These are phyloP conservation scores for Julus scandinavius DNA, from an alignment of 2,888 invertebrate species.

Conservation along the genomic window DNA sequence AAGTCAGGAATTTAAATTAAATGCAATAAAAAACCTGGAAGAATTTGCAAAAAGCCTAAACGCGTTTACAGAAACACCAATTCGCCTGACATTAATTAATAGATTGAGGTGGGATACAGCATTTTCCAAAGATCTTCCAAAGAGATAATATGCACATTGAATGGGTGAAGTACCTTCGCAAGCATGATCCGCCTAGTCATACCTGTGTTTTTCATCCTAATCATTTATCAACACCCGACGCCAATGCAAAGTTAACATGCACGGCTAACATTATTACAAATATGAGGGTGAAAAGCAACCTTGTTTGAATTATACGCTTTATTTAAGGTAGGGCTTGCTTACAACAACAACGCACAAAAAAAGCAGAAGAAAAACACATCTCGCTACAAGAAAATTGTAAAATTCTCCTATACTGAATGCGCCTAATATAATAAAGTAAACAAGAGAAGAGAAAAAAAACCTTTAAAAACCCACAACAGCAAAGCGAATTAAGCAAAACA, in stretches of 20 bases:
- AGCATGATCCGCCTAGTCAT: constrained; percentile 33
- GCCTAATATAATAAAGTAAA: constrained; percentile 16
- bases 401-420: not conserved
- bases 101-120: constrained; percentile 23
- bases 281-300: constrained; percentile 17
- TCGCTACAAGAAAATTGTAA: not conserved
- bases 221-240: constrained; percentile 19
- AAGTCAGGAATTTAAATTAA: constrained; percentile 5
- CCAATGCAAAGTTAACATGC: not conserved
- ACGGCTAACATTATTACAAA: not conserved
- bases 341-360: not conserved
- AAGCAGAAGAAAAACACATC: not conserved
- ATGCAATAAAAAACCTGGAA: not conserved
- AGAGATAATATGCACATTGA: constrained; percentile 11
- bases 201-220: not conserved
- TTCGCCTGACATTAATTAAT: constrained; percentile 39
- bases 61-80: constrained; percentile 5
- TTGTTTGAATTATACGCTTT: constrained; percentile 19
- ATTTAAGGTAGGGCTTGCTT: constrained; percentile 5
- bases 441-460: not conserved
- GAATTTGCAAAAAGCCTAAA: not conserved
- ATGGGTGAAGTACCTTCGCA: not conserved
- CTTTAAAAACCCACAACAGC: not conserved
- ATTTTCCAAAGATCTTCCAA: not conserved
- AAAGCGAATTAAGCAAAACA: constrained; percentile 13